Evolutionary conservation across 2,113 vertebrate genomes (phyloP).

Genomic region (Neolamprologus brichardi): DNA sequence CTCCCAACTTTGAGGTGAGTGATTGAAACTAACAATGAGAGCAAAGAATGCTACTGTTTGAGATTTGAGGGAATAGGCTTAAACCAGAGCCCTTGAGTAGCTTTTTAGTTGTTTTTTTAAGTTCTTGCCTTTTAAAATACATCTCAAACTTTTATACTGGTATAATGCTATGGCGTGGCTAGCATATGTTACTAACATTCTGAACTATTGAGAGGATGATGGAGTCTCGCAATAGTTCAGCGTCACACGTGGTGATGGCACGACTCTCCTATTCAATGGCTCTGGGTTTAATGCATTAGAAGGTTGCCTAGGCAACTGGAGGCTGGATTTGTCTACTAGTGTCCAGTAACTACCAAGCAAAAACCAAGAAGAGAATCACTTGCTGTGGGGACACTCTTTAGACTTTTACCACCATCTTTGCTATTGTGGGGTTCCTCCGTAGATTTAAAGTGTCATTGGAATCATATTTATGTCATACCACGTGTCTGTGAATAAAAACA

Average conservation of each 20-base stretch:
- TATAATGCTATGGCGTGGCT: accelerated
- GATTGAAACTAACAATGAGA: neutral
- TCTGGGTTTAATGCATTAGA: neutral
- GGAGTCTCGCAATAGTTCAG: neutral
- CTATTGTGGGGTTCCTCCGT: neutral
- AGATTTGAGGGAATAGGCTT: accelerated
- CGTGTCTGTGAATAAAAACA: neutral
- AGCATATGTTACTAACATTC: neutral
- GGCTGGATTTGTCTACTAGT: neutral
- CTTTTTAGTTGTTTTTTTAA: neutral
- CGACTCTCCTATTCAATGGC: neutral
- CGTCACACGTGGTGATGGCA: neutral
- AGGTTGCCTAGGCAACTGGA: neutral
- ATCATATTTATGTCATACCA: neutral
- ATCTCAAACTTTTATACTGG: neutral
- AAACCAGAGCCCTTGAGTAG: neutral
- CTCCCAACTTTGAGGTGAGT: neutral
- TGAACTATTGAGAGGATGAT: neutral
- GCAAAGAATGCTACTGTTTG: neutral
- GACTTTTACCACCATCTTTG: neutral
- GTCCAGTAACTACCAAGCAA: neutral
- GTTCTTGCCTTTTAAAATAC: neutral
- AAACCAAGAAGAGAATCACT: neutral
- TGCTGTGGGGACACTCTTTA: neutral
- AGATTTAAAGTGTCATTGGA: neutral